Evolutionary conservation across 2,797 vertebrate species (phyloP).

Genomic region (Pyrocephalus nanus): DNA sequence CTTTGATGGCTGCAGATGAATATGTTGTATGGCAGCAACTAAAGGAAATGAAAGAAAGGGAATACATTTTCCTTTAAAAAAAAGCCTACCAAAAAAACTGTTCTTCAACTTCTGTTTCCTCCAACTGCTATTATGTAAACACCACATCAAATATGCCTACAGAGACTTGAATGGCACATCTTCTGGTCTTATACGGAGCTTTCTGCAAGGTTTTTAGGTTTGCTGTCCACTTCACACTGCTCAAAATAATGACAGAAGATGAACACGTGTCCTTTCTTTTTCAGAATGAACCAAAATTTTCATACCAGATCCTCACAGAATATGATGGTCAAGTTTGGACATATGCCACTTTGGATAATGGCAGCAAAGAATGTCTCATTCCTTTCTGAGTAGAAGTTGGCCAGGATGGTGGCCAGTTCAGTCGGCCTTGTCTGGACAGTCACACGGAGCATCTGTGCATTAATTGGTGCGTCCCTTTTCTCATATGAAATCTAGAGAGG

Average conservation of each 20-base stretch:
- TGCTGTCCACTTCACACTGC: background rate
- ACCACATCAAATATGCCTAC: background rate
- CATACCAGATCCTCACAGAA: background rate
- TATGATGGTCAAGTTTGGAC: background rate
- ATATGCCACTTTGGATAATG: background rate
- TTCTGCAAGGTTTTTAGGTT: background rate
- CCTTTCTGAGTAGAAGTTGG: background rate
- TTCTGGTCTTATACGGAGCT: background rate
- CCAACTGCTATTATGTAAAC: constrained; percentile 35
- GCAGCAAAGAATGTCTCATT: background rate
- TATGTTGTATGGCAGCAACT: constrained; percentile 47
- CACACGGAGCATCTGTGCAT: background rate
- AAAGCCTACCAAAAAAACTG: background rate
- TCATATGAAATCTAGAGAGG: background rate
- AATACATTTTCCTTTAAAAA: constrained; percentile 26
- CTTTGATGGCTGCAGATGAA: constrained; percentile 55
- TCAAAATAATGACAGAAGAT: background rate
- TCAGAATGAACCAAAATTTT: background rate
- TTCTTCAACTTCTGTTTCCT: constrained; percentile 43
- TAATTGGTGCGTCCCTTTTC: background rate
- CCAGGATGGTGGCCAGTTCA: background rate
- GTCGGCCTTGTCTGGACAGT: background rate
- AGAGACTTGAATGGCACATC: constrained; percentile 6
- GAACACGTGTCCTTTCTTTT: background rate
- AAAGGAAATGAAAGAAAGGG: constrained; percentile 44